Evolutionary conservation across 2,797 vertebrate species (phyloP), one percentile per base, ranked within the genome.

Genomic region (Anguilla marmorata): DNA sequence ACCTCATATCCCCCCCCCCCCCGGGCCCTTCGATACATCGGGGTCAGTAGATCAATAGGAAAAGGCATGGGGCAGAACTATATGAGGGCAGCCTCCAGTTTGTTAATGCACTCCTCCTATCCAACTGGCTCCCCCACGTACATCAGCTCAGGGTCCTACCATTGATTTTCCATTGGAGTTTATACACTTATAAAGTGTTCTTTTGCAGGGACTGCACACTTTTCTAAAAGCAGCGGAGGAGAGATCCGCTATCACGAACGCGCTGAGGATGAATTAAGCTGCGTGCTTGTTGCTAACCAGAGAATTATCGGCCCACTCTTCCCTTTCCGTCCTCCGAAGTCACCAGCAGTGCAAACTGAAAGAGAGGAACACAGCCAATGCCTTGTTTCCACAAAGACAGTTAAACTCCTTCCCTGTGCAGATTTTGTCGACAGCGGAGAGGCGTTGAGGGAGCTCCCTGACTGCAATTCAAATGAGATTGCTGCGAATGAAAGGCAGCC

Each of bases 381-480:
- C 82, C 60, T 41, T 85, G 37, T 63, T 66, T 85, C 16, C 0
- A 66, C 79, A 2, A 12, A 41, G 33, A 63, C 21, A 24, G 3
- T 41, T 41, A n/a, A 60, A 63, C 30, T 60, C 56, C 21, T 85
- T 66, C 56, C 3, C 56, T 48, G 33, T 63, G 33, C 60, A 63
- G 19, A 41, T 63, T 45, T 45, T 48, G 85, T n/a, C 85, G 12
- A 21, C 54, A 24, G 84, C 19, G 8, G 24, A 60, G 84, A 21
- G 60, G 37, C 60, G 48, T 45, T 37, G 56, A 45, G 85, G 37
- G 19, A 63, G 27, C 4, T 24, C 56, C 41, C 86, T 80, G 56
- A 82, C 76, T 83, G 79, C 48, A 48, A 82, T 87, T 66, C 79
- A 87, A 19, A 87, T 19, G 16, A 80, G 54, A 45, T n/a, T 1